These are phyloP conservation scores for Spinibarbus caldwelli DNA, from an alignment of 2,797 vertebrate species.

Conservation along the genomic window DNA sequence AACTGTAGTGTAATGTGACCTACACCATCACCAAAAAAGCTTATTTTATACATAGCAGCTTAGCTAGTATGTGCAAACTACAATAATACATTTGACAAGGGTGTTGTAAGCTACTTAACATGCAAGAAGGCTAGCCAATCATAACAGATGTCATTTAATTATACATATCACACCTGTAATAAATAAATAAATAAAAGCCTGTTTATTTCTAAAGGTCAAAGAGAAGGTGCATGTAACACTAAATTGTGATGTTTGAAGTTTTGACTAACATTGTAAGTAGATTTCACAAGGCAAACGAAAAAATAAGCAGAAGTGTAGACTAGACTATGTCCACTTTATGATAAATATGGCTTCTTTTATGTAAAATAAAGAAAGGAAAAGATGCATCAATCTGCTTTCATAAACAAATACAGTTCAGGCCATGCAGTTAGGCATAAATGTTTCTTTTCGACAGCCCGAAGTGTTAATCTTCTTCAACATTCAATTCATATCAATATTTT, in stretches of 20 bases:
- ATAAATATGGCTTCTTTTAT: neutral
- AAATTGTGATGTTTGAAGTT: neutral
- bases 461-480: neutral
- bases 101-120: neutral
- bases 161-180: neutral
- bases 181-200: neutral
- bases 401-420: neutral
- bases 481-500: neutral
- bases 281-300: neutral
- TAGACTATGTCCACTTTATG: neutral
- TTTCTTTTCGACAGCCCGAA: neutral
- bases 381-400: neutral
- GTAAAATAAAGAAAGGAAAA: neutral
- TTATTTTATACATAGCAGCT: neutral
- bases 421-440: neutral
- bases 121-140: neutral
- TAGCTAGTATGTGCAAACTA: neutral
- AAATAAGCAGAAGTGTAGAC: neutral
- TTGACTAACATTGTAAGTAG: neutral
- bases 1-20: too few species aligned
- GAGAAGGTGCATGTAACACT: neutral
- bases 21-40: too few species aligned
- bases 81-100: neutral
- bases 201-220: neutral
- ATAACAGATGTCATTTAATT: neutral